Evolutionary conservation across 1,140 invertebrate genomes (phyloP).

Genomic region (Homarus americanus): DNA sequence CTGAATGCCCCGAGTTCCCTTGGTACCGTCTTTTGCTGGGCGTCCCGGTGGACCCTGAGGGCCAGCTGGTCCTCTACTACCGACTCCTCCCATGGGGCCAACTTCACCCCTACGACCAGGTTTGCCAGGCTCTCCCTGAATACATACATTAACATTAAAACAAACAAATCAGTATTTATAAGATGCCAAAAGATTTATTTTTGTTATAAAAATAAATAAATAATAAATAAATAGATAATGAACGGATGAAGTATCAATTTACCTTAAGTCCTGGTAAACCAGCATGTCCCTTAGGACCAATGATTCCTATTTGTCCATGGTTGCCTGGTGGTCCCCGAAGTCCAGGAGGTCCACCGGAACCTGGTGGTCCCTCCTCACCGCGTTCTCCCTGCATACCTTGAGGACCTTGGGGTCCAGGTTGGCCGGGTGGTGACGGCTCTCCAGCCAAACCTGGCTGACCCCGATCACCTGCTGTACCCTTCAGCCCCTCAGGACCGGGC

Average conservation of each 20-base stretch:
- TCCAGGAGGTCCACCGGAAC: conserved; percentile 76
- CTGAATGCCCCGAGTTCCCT: conserved; percentile 76
- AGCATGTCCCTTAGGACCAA: conserved; percentile 69
- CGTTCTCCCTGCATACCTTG: conserved; percentile 77
- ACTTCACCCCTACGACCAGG: conserved; percentile 42
- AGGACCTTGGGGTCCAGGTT: conserved; percentile 77
- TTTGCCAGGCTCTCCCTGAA: conserved; percentile 61
- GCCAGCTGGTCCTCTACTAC: conserved; percentile 77
- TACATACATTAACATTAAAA: not conserved
- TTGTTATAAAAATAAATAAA: too few species aligned
- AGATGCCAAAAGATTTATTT: too few species aligned
- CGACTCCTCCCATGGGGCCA: conserved; percentile 76
- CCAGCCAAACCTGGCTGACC: conserved; percentile 77
- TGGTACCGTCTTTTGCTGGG: conserved; percentile 77
- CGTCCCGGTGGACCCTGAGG: conserved; percentile 76
- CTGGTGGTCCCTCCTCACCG: conserved; percentile 77
- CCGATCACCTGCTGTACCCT: conserved; percentile 70
- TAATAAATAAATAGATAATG: not conserved
- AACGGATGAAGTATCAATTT: not conserved
- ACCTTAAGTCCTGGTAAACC: conserved; percentile 62
- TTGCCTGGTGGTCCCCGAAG: conserved; percentile 76
- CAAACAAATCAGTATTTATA: not conserved
- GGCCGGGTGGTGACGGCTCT: conserved; percentile 76
- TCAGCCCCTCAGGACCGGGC: conserved; percentile 60
- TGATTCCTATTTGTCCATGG: conserved; percentile 76